phyloP scores from a whole-genome alignment of 1,140 invertebrate species.

The Tribolium madens region DNA sequence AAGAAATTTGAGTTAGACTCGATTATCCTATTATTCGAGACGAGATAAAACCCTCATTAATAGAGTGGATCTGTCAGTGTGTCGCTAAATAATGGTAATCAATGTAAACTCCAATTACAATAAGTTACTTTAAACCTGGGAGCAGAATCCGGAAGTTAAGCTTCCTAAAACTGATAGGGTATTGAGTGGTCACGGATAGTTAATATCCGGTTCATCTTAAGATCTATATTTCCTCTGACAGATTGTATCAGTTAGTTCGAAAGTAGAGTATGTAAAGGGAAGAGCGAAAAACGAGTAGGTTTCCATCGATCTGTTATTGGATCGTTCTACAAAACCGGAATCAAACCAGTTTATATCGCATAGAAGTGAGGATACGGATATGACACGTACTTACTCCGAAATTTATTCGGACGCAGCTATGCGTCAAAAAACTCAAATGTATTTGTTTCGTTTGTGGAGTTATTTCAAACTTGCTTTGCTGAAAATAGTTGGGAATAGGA shows the following conservation, averaged over 20 bases:
- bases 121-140: slow-evolving; percentile 32
- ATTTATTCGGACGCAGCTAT: not conserved
- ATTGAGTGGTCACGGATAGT: slow-evolving; percentile 38
- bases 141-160: slow-evolving; percentile 2
- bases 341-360: not conserved
- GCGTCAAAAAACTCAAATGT: not conserved
- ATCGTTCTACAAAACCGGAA: slow-evolving; percentile 22
- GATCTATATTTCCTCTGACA: slow-evolving; percentile 34
- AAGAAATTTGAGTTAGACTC: not conserved
- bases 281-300: slow-evolving; percentile 7
- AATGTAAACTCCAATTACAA: slow-evolving; percentile 35
- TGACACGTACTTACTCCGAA: not conserved
- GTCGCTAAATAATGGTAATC: slow-evolving; percentile 12
- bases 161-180: slow-evolving; percentile 33
- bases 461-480: not conserved
- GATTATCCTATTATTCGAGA: slow-evolving; percentile 12
- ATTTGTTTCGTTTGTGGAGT: not conserved
- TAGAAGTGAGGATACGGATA: not conserved
- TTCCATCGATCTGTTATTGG: slow-evolving; percentile 28
- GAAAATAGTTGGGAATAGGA: not conserved
- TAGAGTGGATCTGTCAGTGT: slow-evolving; percentile 19
- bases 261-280: slow-evolving; percentile 27
- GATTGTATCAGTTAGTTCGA: slow-evolving; percentile 14
- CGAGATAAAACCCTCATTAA: slow-evolving; percentile 8
- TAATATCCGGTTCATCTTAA: slow-evolving; percentile 33